phyloP scores from a whole-genome alignment of 2,113 vertebrate species.

The Typhlomys cinereus region DNA sequence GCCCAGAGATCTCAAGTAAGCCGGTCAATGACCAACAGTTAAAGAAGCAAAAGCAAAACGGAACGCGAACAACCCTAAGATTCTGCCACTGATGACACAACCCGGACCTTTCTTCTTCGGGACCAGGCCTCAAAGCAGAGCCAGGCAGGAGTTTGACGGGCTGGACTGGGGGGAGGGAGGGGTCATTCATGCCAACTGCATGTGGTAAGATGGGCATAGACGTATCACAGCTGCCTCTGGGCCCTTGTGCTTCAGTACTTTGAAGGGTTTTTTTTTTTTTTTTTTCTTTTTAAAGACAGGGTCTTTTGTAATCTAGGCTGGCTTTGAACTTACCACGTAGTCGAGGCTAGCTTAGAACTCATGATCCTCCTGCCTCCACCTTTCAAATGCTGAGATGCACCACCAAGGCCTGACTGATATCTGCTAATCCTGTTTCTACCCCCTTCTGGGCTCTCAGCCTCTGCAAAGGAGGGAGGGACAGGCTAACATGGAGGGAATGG shows the following conservation, averaged over 20 bases:
- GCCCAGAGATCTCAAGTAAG: background rate
- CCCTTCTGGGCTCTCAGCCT: background rate
- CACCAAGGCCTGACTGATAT: background rate
- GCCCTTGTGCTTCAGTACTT: background rate
- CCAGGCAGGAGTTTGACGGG: background rate
- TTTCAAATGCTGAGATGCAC: background rate
- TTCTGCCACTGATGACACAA: background rate
- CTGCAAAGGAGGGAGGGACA: background rate
- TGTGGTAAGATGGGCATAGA: background rate
- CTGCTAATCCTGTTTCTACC: background rate
- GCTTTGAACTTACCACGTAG: background rate
- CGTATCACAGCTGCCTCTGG: background rate
- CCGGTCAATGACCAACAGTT: background rate
- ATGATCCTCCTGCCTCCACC: background rate
- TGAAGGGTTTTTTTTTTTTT: too few species aligned
- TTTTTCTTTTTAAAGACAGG: background rate
- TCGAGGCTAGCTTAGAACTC: background rate
- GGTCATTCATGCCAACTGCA: background rate
- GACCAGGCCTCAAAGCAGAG: background rate
- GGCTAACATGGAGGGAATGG: too few species aligned
- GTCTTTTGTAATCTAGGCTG: background rate
- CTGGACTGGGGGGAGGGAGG: background rate
- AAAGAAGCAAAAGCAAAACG: background rate
- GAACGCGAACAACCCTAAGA: background rate
- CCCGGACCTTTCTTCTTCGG: background rate